Conservation (phyloP, 2,797 vertebrate species). For the Cryptoblepharus egeriae region DNA sequence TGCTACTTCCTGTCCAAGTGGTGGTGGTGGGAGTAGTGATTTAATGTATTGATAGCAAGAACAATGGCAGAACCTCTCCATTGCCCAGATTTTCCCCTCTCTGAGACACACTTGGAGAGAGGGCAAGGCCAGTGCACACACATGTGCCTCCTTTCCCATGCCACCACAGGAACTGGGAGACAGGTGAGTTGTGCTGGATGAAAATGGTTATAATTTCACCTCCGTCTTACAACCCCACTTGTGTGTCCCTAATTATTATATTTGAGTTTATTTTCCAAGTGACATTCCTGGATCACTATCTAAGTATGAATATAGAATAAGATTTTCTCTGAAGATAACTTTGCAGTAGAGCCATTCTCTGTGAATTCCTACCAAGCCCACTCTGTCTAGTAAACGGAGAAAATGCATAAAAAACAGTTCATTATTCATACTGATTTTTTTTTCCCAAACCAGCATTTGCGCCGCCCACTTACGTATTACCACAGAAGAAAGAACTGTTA, state of each 20-base stretch:
- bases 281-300: background rate
- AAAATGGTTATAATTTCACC: too few species aligned
- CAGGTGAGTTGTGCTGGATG: too few species aligned
- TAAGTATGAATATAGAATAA: background rate
- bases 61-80: too few species aligned
- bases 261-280: background rate
- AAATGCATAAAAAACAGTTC: conserved; percentile 28
- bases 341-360: conserved; percentile 18
- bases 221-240: too few species aligned
- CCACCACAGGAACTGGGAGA: too few species aligned
- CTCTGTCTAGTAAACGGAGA: conserved; percentile 40
- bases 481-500: background rate
- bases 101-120: too few species aligned
- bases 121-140: too few species aligned
- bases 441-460: conserved; percentile 31
- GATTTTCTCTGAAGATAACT: conserved; percentile 30
- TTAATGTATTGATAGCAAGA: too few species aligned
- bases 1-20: background rate
- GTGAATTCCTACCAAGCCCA: conserved; percentile 53
- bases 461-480: conserved; percentile 35
- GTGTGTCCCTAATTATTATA: background rate
- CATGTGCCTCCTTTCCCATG: too few species aligned
- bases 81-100: background rate
- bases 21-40: background rate
- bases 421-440: conserved; percentile 39